These are phyloP conservation scores for Entomyzon cyanotis DNA, from an alignment of 2,113 vertebrate species.

Conservation along the genomic window DNA sequence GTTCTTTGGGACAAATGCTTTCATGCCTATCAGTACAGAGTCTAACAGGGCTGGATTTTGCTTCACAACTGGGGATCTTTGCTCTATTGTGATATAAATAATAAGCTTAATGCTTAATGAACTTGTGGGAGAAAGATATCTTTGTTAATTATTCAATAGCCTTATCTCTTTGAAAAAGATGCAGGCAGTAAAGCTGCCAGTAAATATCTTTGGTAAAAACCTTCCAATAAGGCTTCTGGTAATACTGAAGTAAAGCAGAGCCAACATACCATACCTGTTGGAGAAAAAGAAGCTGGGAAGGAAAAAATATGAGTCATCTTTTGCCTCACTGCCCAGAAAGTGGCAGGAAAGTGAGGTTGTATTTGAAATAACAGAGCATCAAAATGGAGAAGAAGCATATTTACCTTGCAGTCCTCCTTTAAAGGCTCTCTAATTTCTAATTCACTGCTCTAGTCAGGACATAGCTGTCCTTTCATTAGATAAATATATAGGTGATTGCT, in stretches of 20 bases:
- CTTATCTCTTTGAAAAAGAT: slow-evolving; percentile 13
- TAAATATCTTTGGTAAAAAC: not conserved
- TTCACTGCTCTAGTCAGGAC: not conserved
- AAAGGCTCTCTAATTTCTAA: not conserved
- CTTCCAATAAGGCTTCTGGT: not conserved
- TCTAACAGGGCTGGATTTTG: not conserved
- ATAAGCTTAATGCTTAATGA: slow-evolving; percentile 31
- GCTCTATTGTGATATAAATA: slow-evolving; percentile 21
- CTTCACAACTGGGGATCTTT: not conserved
- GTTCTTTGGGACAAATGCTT: slow-evolving; percentile 27
- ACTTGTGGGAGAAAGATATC: not conserved
- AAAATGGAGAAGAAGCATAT: not conserved
- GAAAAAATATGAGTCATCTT: not conserved
- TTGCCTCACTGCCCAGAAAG: not conserved
- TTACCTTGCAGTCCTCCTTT: not conserved
- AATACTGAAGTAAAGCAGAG: not conserved
- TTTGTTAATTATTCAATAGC: slow-evolving; percentile 8
- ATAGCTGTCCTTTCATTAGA: not conserved
- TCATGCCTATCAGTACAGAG: not conserved
- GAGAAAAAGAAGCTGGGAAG: not conserved
- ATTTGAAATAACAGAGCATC: not conserved
- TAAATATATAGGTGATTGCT: not conserved
- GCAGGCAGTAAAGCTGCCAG: not conserved
- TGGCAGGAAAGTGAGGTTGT: not conserved
- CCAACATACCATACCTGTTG: not conserved